Percentiles rank a stretch among this genome's conserved stretches.
phyloP scores from a whole-genome alignment of 64 coral and sea anemone genomes.

The Anthopleura sola region DNA sequence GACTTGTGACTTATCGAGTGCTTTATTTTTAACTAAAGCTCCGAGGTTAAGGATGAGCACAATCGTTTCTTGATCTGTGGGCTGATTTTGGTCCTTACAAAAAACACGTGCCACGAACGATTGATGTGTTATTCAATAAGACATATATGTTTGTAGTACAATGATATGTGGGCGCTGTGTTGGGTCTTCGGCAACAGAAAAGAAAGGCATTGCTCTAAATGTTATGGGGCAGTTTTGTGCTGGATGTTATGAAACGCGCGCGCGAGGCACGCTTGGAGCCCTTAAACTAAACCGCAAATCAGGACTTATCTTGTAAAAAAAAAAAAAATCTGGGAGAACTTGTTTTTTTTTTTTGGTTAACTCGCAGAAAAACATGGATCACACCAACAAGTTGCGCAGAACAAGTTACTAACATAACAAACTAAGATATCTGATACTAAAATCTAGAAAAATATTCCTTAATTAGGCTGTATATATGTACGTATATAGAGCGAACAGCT shows the following conservation, averaged over 20 bases:
- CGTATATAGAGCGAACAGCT: not conserved
- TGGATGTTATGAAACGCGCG: no score
- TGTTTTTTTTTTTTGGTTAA: no score
- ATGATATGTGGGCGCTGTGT: no score
- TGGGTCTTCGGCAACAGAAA: no score
- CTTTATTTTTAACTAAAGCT: not conserved
- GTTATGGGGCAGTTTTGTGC: no score
- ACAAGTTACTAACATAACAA: not conserved
- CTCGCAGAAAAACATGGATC: no score
- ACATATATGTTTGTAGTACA: not conserved
- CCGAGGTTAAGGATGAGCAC: not conserved
- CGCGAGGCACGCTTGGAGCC: no score
- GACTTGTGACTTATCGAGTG: not conserved
- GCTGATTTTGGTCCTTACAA: not conserved
- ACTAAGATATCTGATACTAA: not conserved
- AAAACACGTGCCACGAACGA: not conserved
- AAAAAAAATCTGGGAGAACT: no score
- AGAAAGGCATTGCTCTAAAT: no score
- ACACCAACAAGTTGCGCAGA: no score
- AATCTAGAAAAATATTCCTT: not conserved
- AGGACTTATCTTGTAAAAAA: no score
- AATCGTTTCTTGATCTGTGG: not conserved
- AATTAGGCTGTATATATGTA: not conserved
- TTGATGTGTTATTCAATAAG: not conserved
- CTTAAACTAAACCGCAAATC: no score